Conservation (phyloP, 1,140 invertebrate species). For the Eumaeus atala region DNA sequence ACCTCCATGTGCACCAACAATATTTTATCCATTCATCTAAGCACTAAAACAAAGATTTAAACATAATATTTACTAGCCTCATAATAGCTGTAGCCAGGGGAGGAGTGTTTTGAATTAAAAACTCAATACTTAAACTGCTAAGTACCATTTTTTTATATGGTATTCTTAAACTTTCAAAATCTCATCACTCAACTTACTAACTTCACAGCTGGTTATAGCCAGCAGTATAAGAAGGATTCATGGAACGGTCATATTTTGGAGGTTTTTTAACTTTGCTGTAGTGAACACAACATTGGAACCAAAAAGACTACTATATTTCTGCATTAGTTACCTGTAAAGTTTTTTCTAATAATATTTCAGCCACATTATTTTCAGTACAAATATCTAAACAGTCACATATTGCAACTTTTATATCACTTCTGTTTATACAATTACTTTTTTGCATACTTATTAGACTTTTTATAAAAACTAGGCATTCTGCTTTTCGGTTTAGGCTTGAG, state of each 20-base stretch:
- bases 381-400: conserved; percentile 47
- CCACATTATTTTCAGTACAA: conserved; percentile 40
- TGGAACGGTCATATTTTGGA: conserved; percentile 1
- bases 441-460: conserved; percentile 41
- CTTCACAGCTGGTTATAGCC: no score
- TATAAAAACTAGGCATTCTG: conserved; percentile 36
- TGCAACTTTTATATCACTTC: conserved; percentile 35
- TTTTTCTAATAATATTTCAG: conserved; percentile 37
- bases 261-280: background rate
- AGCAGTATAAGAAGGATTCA: no score
- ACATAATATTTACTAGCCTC: conserved; percentile 10
- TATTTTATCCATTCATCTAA: conserved; percentile 48
- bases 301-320: background rate
- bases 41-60: conserved; percentile 37
- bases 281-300: background rate
- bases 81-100: no score
- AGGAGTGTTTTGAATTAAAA: no score
- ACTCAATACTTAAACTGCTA: no score
- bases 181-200: no score
- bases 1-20: conserved; percentile 54
- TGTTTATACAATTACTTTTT: conserved; percentile 42
- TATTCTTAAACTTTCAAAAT: no score
- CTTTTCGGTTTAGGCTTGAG: conserved; percentile 49
- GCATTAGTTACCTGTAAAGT: conserved; percentile 36
- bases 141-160: no score